A percentile compares a stretch with the other conserved stretches of the same genome.
Conservation (phyloP, 2,888 invertebrate genomes). For the Psylliodes chrysocephalus region DNA sequence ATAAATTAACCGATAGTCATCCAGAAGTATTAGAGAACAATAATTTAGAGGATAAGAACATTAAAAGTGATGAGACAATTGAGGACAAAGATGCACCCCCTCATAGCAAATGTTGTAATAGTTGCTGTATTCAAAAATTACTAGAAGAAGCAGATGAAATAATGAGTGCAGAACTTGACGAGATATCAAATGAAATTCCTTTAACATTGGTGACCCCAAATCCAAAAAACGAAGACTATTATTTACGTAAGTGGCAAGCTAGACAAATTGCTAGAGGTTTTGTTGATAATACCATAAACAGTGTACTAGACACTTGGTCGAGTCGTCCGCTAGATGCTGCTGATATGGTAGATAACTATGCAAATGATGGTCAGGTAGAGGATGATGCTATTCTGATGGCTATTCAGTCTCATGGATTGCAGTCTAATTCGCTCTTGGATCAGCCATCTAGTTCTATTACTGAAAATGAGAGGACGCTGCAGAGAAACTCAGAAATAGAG, state of each 20-base stretch:
- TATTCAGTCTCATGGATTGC: constrained; percentile 76
- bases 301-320: constrained; percentile 72
- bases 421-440: constrained; percentile 52
- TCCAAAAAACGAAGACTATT: constrained; percentile 58
- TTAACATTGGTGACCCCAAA: constrained; percentile 56
- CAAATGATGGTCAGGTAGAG: constrained; percentile 71
- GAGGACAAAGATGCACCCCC: constrained; percentile 4
- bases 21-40: neutral
- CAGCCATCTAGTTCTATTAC: constrained; percentile 17
- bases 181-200: constrained; percentile 53
- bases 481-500: constrained; percentile 39
- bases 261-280: constrained; percentile 74
- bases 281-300: constrained; percentile 77
- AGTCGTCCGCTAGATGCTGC: constrained; percentile 65
- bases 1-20: constrained; percentile 13
- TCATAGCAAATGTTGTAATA: constrained; percentile 19
- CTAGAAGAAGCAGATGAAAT: constrained; percentile 39
- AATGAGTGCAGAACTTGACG: constrained; percentile 36
- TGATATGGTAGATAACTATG: constrained; percentile 68
- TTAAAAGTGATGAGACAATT: constrained; percentile 55
- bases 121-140: constrained; percentile 41
- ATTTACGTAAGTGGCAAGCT: constrained; percentile 72
- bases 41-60: neutral
- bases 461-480: constrained; percentile 17
- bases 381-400: constrained; percentile 80